phyloP scores from a whole-genome alignment of 2,113 vertebrate genomes.

The Nyctibius bracteatus region DNA sequence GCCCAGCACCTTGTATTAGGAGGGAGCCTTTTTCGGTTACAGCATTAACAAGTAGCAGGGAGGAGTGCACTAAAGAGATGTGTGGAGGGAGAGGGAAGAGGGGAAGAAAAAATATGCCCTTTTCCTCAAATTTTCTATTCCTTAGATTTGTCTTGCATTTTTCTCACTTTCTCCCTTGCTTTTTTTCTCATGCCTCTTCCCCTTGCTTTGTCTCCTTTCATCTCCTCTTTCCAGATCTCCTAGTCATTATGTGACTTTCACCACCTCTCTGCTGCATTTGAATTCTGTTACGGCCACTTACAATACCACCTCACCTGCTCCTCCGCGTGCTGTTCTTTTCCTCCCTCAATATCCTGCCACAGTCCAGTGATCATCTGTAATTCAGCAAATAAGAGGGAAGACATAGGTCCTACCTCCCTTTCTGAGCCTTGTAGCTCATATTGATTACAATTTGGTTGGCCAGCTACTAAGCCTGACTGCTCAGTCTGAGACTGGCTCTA shows the following conservation, averaged over 20 bases:
- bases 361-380: neutral
- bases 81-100: neutral
- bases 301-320: neutral
- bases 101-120: neutral
- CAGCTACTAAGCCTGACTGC: neutral
- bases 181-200: neutral
- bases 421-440: neutral
- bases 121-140: neutral
- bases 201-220: neutral
- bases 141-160: neutral
- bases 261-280: neutral
- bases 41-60: neutral
- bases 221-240: neutral
- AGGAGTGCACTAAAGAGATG: neutral
- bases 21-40: neutral
- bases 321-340: neutral
- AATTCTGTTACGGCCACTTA: neutral
- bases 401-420: neutral
- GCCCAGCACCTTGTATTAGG: too few relatives aligned
- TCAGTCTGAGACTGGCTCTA: neutral
- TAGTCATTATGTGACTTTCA: neutral
- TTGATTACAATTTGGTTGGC: neutral
- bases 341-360: neutral
- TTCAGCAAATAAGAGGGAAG: slow-evolving; percentile 4
- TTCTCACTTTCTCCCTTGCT: neutral